Percentiles rank a stretch among this genome's conserved stretches.
phyloP scores from a whole-genome alignment of 2,113 vertebrate species.

The Albula goreensis region DNA sequence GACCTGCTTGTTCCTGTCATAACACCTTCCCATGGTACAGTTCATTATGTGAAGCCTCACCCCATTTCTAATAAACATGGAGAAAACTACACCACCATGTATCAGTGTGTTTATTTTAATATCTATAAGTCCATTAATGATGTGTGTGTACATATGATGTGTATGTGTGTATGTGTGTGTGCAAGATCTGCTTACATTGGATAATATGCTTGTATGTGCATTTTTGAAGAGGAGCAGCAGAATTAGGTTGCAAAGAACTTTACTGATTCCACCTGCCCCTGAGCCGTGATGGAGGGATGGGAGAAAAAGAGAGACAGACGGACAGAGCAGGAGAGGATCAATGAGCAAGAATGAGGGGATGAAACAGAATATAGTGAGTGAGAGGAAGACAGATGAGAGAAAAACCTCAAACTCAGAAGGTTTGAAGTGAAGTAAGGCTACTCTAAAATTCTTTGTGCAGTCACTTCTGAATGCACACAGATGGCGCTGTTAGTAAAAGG shows the following conservation, averaged over 20 bases:
- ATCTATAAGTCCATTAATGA: neutral
- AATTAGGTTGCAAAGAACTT: neutral
- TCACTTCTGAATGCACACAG: too few species aligned
- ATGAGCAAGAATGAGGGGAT: neutral
- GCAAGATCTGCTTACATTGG: constrained; percentile 73
- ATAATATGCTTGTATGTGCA: too few species aligned
- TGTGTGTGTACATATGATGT: constrained; percentile 40
- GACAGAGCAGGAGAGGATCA: constrained; percentile 2
- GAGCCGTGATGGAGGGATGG: neutral
- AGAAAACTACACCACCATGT: too few species aligned
- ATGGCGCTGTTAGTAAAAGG: too few species aligned
- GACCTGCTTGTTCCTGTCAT: too few species aligned
- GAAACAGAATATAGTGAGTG: neutral
- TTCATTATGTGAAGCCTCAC: too few species aligned
- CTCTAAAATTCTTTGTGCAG: too few species aligned
- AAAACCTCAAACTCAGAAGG: neutral
- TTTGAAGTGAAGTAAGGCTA: neutral
- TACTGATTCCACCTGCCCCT: neutral
- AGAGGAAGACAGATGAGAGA: neutral
- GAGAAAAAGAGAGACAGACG: constrained; percentile 6
- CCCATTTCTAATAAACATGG: too few species aligned
- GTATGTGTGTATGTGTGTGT: neutral
- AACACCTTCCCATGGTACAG: too few species aligned
- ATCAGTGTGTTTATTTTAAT: neutral
- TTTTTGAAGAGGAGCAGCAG: neutral